Evolutionary conservation across 2,888 invertebrate species (phyloP), one percentile per base, ranked within the genome.

Genomic region (Vannuccia rotundouncinata): DNA sequence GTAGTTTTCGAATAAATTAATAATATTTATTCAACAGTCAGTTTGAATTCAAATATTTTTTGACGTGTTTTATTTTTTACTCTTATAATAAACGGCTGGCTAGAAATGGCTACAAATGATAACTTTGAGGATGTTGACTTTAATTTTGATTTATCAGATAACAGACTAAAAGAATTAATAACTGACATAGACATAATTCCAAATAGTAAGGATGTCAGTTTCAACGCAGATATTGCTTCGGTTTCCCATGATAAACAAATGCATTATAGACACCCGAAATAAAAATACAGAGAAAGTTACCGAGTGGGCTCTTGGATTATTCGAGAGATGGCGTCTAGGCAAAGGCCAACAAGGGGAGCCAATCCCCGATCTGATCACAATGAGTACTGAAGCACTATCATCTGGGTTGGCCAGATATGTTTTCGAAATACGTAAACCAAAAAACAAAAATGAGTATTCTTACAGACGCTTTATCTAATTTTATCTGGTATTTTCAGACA

Each of bases 401-500:
- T 66, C 66, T 13, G 13, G 66, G 66, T 66, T 66, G 22, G 66
- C 66, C 5, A 66, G 66, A 66, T 66, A 22, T 66, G 66, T 66
- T 22, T 22, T n/a, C 66, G 66, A 66, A 66, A 22, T 66, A 22
- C 66, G 66, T 5, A 66, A 66, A 66, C 66, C 66, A 66, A 66
- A 66, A 5, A 66, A 66, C 45, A 45, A 45, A 45, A 66, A 22
- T 13, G 45, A 45, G 17, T 45, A 45, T 45, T 17, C 45, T 13
- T 17, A 66, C 13, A 66, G 66, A 5, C 66, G 66, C 10, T 66
- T 22, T 66, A 66, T 66, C 66, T 66, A 13, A 66, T 66, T 66
- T 66, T 66, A 66, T 66, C 66, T 66, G 66, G 66, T 66, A 66
- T 66, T 66, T 66, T 66, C 13, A 66, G 22, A 66, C 66, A 66